Evolutionary conservation across 2,797 vertebrate species (phyloP), one percentile per base, ranked within the genome.

Genomic region (Cynopterus sphinx): DNA sequence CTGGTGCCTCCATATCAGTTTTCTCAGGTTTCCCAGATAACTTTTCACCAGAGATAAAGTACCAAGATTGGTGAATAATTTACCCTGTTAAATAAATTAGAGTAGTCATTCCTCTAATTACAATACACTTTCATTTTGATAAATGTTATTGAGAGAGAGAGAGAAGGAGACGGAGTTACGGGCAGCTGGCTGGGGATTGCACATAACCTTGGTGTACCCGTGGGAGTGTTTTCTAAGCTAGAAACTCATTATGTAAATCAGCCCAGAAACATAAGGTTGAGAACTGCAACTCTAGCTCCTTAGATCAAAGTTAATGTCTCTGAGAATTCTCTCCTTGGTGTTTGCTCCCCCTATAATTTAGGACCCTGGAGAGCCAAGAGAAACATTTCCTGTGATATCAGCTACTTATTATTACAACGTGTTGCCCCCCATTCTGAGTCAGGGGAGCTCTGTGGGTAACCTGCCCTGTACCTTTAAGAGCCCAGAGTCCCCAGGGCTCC

Each of bases 221-320:
- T 0, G 19, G 24, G 91, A 90, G 57, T 59, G 2, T 73, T 91
- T 95, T 39, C 84, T 92, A 74, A 46, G 51, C 16, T 22, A 79
- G 57, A 77, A 92, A 84, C 0, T 65, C 75, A 86, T 95, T 96
- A 88, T 88, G 90, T 59, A 90, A 95, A 95, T 86, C 11, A 51
- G 63, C 41, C 51, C 22, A 55, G 77, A 88, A 85, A 28, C 81
- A 79, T 41, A 90, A 94, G 75, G 28, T 41, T 78, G 55, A 83
- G 87, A 87, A 85, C 28, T 51, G 55, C 87, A 90, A n/a, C 19
- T 88, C n/a, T 68, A 41, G 75, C 51, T 97, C 77, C 24, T 93
- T 67, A 74, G 75, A 90, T 81, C 39, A 78, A 77, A 92, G 84
- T 55, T 90, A 94, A 86, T 94, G n/a, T 97, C 24, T 36, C 33